Evolutionary conservation across 2,797 vertebrate species (phyloP).

Genomic region (Lagocephalus sceleratus): DNA sequence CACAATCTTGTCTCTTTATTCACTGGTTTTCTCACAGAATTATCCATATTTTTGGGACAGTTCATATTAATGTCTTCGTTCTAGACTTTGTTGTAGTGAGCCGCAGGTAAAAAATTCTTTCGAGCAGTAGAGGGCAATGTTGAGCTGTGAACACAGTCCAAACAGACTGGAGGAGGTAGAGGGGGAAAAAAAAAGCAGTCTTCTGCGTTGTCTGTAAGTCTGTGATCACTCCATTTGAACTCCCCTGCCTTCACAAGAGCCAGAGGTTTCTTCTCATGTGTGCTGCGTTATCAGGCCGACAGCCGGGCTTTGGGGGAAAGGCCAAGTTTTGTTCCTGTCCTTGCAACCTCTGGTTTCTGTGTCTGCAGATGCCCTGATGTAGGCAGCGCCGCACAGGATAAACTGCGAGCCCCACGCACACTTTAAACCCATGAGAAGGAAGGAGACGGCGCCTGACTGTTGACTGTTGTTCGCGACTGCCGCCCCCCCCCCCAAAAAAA

Average conservation of each 20-base stretch:
- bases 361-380: slow-evolving; percentile 24
- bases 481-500: slow-evolving; percentile 35
- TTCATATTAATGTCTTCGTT: slow-evolving; percentile 2
- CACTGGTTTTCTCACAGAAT: slow-evolving; percentile 16
- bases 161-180: slow-evolving; percentile 10
- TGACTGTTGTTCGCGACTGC: slow-evolving; percentile 28
- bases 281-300: slow-evolving; percentile 59
- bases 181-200: slow-evolving; percentile 47
- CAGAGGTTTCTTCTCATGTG: slow-evolving; percentile 54
- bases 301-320: slow-evolving; percentile 61
- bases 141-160: slow-evolving; percentile 32
- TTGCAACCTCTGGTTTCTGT: slow-evolving; percentile 37
- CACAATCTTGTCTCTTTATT: neutral
- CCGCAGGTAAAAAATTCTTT: neutral
- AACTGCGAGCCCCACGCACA: slow-evolving; percentile 3
- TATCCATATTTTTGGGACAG: slow-evolving; percentile 15
- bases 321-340: slow-evolving; percentile 52
- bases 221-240: slow-evolving; percentile 66
- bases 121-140: slow-evolving; percentile 71
- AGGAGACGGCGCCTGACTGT: slow-evolving; percentile 17
- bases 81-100: neutral
- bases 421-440: slow-evolving; percentile 10
- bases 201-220: slow-evolving; percentile 49
- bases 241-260: slow-evolving; percentile 51
- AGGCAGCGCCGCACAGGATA: slow-evolving; percentile 8